phyloP scores from a whole-genome alignment of 2,113 vertebrate genomes.

The Ploceus nigricollis region DNA sequence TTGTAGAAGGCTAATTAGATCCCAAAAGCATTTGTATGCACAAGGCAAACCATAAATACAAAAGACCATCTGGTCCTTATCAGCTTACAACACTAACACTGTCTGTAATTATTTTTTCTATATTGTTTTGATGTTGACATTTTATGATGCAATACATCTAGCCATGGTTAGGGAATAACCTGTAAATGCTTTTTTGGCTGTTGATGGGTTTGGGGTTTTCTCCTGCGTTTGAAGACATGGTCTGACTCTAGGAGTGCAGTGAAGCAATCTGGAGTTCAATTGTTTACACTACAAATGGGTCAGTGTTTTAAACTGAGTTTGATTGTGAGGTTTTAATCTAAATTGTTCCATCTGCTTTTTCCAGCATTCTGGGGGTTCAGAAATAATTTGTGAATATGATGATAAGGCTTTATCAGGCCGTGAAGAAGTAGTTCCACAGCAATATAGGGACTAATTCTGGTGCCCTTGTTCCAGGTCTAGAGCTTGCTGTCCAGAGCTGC shows the following conservation, averaged over 20 bases:
- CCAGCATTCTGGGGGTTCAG: not conserved
- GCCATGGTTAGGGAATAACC: conserved; percentile 67
- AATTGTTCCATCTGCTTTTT: conserved; percentile 1
- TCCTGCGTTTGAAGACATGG: not conserved
- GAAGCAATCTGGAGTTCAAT: not conserved
- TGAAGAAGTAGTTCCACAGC: not conserved
- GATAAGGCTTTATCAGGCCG: not conserved
- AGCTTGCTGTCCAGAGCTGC: not conserved
- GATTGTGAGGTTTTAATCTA: not conserved
- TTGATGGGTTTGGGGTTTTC: not conserved
- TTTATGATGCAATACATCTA: conserved; percentile 69
- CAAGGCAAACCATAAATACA: conserved; percentile 79
- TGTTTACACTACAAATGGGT: not conserved
- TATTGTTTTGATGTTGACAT: conserved; percentile 81
- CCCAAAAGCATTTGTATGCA: conserved; percentile 84
- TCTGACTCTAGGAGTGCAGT: not conserved
- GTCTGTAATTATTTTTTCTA: conserved; percentile 82
- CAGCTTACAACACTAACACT: conserved; percentile 77
- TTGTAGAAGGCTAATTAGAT: conserved; percentile 85
- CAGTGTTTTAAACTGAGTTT: not conserved
- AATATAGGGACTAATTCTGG: not conserved
- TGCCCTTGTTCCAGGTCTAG: not conserved
- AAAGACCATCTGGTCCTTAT: conserved; percentile 85
- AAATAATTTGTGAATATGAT: not conserved
- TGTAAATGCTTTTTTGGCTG: conserved; percentile 24